phyloP scores from a whole-genome alignment of 1,140 invertebrate genomes.

The Ditylenchus dipsaci region DNA sequence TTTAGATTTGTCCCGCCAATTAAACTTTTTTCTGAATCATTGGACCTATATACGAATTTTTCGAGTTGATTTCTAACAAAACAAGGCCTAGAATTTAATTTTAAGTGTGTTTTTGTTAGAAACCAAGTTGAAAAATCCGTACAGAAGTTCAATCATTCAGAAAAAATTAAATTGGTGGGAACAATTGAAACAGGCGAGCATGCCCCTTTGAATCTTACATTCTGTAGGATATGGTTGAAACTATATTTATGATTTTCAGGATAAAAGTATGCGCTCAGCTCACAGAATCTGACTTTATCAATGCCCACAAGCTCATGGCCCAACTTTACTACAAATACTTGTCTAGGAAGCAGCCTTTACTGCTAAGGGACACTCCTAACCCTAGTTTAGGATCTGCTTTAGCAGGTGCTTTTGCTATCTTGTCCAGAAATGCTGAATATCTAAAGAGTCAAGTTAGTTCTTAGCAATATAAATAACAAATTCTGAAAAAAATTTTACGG shows the following conservation, averaged over 20 bases:
- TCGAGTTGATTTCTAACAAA: no score
- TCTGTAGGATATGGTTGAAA: no score
- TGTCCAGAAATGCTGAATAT: conserved; percentile 41
- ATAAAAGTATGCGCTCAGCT: conserved; percentile 38
- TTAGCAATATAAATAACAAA: not conserved
- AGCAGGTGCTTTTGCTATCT: conserved; percentile 34
- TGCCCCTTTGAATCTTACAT: no score
- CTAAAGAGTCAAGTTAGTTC: conserved; percentile 31
- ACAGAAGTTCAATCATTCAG: no score
- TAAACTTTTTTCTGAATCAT: no score
- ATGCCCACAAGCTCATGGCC: conserved; percentile 39
- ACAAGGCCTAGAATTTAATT: no score
- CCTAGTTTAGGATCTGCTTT: conserved; percentile 36
- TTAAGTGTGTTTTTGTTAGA: no score
- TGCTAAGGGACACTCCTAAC: conserved; percentile 43
- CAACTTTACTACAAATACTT: conserved; percentile 45
- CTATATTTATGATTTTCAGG: conserved; percentile 4
- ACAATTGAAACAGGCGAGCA: no score
- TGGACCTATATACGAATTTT: no score
- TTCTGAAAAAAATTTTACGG: not conserved
- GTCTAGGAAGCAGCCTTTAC: conserved; percentile 37
- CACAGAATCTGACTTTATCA: conserved; percentile 34
- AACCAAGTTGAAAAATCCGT: no score
- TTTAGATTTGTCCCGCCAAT: no score
- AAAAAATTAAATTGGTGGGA: no score